phyloP scores from a whole-genome alignment of 2,888 invertebrate species.

The Mesorhabditis spiculigera region DNA sequence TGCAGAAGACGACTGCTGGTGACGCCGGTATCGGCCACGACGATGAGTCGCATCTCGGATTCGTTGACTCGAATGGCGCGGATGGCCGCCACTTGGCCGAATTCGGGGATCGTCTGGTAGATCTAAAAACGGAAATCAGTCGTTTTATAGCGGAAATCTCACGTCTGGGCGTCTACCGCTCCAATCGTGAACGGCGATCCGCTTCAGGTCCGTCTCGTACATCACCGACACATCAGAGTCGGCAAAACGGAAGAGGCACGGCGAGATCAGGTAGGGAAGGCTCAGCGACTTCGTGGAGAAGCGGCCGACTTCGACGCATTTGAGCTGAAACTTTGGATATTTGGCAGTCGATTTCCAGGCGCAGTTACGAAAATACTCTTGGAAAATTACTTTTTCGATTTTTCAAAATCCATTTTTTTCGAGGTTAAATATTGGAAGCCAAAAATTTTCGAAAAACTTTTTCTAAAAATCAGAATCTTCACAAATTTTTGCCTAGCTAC shows the following conservation, averaged over 20 bases:
- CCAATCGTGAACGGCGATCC: background rate
- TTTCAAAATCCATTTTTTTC: too few relatives aligned
- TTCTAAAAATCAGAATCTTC: too few relatives aligned
- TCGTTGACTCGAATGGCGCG: slow-evolving; percentile 1
- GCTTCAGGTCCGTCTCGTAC: background rate
- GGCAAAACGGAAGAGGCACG: background rate
- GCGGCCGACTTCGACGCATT: background rate
- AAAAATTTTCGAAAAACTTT: too few relatives aligned
- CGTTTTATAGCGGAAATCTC: too few relatives aligned
- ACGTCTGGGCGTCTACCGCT: background rate
- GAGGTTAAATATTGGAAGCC: too few relatives aligned
- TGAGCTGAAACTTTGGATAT: background rate
- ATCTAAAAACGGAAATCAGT: too few relatives aligned
- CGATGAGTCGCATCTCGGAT: background rate
- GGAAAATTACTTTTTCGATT: too few relatives aligned
- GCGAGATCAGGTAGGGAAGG: background rate
- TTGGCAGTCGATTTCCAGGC: background rate
- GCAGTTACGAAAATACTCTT: too few relatives aligned
- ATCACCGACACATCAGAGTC: background rate
- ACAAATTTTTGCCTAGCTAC: too few relatives aligned
- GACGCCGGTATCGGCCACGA: background rate
- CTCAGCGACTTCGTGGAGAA: background rate
- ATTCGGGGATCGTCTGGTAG: too few relatives aligned
- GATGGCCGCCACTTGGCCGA: background rate
- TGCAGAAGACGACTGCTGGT: too few relatives aligned